Conservation (phyloP, 2,888 invertebrate species). For the Clepsis dumicolana region DNA sequence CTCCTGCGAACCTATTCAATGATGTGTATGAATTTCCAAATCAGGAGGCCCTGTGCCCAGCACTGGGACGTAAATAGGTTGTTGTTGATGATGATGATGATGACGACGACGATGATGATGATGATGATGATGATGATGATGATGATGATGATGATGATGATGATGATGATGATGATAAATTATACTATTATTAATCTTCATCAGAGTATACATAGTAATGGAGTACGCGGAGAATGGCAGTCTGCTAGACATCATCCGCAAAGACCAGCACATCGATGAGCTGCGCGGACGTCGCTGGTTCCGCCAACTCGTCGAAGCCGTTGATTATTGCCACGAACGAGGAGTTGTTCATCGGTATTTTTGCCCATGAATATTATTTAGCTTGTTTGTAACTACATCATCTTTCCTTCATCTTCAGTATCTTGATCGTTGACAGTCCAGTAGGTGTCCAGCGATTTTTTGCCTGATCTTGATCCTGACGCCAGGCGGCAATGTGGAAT, state of each 20-base stretch:
- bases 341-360: conserved; percentile 92
- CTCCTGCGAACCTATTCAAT: no score
- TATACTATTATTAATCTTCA: background rate
- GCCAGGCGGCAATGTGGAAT: background rate
- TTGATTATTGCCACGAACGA: conserved; percentile 92
- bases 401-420: background rate
- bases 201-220: conserved; percentile 93
- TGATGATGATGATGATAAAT: no score
- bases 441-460: no score
- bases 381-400: background rate
- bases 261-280: conserved; percentile 90
- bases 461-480: no score
- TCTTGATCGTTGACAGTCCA: background rate
- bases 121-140: no score
- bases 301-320: conserved; percentile 89
- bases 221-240: conserved; percentile 94
- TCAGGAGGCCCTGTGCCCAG: no score
- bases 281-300: conserved; percentile 89
- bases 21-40: no score
- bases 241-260: conserved; percentile 91
- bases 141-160: no score
- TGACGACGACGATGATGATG: no score
- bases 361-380: background rate
- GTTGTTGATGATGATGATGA: no score
- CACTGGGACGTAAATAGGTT: no score